A percentile compares a stretch with the other conserved stretches of the same genome.
phyloP scores from a whole-genome alignment of 2,797 vertebrate genomes.

The Adelosebastes latens region DNA sequence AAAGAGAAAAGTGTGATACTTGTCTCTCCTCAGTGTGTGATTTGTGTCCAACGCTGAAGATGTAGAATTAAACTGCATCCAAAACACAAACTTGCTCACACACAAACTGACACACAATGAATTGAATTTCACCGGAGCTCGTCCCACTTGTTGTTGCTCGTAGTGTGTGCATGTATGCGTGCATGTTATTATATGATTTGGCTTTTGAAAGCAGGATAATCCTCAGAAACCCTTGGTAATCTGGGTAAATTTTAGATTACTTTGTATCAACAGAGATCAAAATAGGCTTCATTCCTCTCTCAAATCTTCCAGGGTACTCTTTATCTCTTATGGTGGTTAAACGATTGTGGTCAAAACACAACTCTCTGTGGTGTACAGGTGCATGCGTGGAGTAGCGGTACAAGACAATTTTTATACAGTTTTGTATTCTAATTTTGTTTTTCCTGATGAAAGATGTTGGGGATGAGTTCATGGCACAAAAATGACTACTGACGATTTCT shows the following conservation, averaged over 20 bases:
- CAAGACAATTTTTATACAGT: not conserved
- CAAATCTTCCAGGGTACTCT: conserved; percentile 29
- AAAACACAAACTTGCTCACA: not conserved
- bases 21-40: conserved; percentile 22
- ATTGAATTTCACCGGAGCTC: conserved; percentile 1
- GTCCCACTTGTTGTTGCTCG: conserved; percentile 30
- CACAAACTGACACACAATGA: not conserved
- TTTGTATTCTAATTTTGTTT: not conserved
- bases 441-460: not conserved
- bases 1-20: conserved; percentile 47
- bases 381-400: not conserved
- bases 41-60: conserved; percentile 50
- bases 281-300: conserved; percentile 45
- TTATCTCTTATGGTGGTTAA: conserved; percentile 3
- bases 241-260: conserved; percentile 67
- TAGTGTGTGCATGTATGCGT: conserved; percentile 41
- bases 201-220: conserved; percentile 65
- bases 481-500: not conserved
- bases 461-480: not conserved
- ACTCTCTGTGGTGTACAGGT: conserved; percentile 11
- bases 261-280: conserved; percentile 66
- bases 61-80: conserved; percentile 30
- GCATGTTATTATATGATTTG: conserved; percentile 63
- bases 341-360: conserved; percentile 10
- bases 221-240: conserved; percentile 63